A percentile compares a stretch with the other conserved stretches of the same genome.
phyloP scores from a whole-genome alignment of 2,113 vertebrate genomes.

The Cephalopterus ornatus region DNA sequence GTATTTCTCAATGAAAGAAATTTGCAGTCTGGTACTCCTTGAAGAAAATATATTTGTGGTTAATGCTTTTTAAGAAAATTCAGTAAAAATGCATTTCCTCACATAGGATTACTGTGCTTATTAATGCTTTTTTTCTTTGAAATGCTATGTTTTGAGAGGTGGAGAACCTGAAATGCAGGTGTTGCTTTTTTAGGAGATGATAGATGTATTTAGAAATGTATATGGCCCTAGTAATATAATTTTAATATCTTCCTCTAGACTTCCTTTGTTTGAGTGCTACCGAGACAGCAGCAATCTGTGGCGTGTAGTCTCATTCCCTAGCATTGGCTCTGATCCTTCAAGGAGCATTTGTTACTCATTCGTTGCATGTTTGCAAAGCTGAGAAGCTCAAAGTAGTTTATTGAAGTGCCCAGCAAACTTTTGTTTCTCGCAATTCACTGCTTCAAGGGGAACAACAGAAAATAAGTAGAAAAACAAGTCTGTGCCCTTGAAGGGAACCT shows the following conservation, averaged over 20 bases:
- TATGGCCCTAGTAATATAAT: not conserved
- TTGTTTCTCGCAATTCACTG: not conserved
- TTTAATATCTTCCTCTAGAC: not conserved
- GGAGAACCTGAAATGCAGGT: not conserved
- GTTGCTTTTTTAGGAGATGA: not conserved
- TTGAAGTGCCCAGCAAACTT: not conserved
- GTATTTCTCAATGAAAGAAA: not conserved
- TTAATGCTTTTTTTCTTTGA: not conserved
- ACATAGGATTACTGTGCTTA: not conserved
- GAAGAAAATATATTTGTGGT: not conserved
- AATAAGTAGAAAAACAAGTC: not conserved
- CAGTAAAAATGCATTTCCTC: not conserved
- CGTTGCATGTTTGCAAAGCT: not conserved
- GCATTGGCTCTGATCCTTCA: not conserved
- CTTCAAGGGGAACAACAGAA: not conserved
- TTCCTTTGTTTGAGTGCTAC: not conserved
- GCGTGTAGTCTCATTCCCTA: not conserved
- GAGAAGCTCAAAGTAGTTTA: not conserved
- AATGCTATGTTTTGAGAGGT: not conserved
- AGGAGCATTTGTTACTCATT: not conserved
- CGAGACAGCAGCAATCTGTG: not conserved
- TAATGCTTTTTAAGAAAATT: not conserved
- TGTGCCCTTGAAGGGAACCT: not conserved
- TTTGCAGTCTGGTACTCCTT: not conserved
- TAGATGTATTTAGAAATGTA: not conserved